Conservation (phyloP, 2,888 invertebrate species). For the Stegana nigrithorax region DNA sequence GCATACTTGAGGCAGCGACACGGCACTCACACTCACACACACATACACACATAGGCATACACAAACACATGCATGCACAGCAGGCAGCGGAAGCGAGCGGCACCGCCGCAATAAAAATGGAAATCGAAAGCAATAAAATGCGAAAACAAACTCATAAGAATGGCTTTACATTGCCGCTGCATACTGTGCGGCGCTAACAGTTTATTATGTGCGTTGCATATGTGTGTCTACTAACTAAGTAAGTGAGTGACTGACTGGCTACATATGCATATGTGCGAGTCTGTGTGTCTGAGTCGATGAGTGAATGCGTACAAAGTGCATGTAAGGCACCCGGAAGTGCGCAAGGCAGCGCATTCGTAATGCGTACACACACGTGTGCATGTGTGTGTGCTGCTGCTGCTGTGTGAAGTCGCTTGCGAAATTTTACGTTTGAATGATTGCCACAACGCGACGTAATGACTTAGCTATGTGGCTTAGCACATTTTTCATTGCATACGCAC, state of each 20-base stretch:
- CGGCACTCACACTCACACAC: no score
- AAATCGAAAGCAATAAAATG: slow-evolving; percentile 64
- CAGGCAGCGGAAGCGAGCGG: not conserved
- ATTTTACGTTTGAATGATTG: slow-evolving; percentile 5
- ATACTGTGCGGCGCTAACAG: slow-evolving; percentile 20
- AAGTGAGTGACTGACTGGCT: no score
- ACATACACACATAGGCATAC: not conserved
- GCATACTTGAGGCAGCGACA: no score
- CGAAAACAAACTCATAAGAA: slow-evolving; percentile 13
- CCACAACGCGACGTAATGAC: no score
- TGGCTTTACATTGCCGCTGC: slow-evolving; percentile 33
- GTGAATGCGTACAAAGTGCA: no score
- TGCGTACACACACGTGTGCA: not conserved
- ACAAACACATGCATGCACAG: not conserved
- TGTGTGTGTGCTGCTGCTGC: not conserved
- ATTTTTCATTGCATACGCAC: slow-evolving; percentile 41
- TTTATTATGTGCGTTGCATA: not conserved
- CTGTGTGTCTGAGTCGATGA: not conserved
- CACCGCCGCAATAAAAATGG: slow-evolving; percentile 52
- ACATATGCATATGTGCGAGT: not conserved
- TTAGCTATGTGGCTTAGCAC: not conserved
- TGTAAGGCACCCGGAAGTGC: slow-evolving; percentile 8
- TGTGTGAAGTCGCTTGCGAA: not conserved
- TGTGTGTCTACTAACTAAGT: not conserved
- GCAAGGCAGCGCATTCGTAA: not conserved